Conservation (phyloP, 2,113 vertebrate species). For the Brachirus orientalis region DNA sequence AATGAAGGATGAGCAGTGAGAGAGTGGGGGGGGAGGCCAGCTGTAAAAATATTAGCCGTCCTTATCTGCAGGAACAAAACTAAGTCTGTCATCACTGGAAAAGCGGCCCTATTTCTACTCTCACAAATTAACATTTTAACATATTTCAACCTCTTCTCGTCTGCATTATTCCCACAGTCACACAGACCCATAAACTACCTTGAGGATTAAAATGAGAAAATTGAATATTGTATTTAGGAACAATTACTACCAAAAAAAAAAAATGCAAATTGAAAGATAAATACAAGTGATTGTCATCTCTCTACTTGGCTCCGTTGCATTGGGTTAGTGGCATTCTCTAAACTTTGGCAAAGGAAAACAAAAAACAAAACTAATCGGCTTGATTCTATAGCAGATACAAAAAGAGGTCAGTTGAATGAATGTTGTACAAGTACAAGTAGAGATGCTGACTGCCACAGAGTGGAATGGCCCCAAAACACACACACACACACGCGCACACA, state of each 20-base stretch:
- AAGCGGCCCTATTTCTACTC: neutral
- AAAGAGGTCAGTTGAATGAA: conserved; percentile 3
- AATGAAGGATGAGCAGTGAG: conserved; percentile 1
- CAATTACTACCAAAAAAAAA: too few species aligned
- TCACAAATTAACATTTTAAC: conserved; percentile 3
- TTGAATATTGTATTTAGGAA: too few species aligned
- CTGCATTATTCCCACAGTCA: too few species aligned
- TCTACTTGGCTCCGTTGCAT: neutral
- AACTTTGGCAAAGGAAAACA: neutral
- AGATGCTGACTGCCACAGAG: conserved; percentile 59
- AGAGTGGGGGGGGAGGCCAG: conserved; percentile 35
- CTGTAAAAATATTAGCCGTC: conserved; percentile 60
- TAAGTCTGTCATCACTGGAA: conserved; percentile 12
- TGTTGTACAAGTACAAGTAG: conserved; percentile 44
- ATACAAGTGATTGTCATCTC: too few species aligned
- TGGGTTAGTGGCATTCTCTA: neutral
- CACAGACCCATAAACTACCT: too few species aligned
- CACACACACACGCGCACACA: conserved; percentile 19
- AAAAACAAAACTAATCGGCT: too few species aligned
- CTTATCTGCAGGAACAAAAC: conserved; percentile 51
- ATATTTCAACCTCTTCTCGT: too few species aligned
- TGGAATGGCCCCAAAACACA: conserved; percentile 61
- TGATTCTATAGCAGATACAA: neutral
- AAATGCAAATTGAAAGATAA: too few species aligned
- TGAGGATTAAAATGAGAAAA: too few species aligned